These are phyloP conservation scores for Pelosia muscerda DNA, from an alignment of 2,888 invertebrate species.

Conservation along the genomic window DNA sequence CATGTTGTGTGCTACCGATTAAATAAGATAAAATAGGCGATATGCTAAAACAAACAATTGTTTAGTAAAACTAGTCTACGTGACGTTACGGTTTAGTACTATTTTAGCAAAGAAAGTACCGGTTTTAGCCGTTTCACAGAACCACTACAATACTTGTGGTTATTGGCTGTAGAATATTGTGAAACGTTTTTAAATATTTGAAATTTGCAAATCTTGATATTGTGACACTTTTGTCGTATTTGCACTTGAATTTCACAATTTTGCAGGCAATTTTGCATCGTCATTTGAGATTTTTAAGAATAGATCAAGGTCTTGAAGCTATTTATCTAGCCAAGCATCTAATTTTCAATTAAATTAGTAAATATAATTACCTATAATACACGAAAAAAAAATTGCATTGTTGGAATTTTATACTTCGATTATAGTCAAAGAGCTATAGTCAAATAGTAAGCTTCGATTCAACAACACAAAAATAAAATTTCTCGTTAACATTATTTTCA, in stretches of 20 bases:
- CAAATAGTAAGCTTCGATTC: background rate
- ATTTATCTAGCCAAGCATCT: background rate
- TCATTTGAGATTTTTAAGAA: background rate
- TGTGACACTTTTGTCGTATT: slow-evolving; percentile 15
- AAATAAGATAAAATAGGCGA: slow-evolving; percentile 35
- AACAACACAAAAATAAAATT: background rate
- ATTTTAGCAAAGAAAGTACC: slow-evolving; percentile 42
- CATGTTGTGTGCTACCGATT: slow-evolving; percentile 35
- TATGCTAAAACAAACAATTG: slow-evolving; percentile 35
- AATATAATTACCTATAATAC: slow-evolving; percentile 22
- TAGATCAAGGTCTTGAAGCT: background rate
- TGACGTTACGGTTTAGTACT: slow-evolving; percentile 40
- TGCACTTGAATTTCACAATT: slow-evolving; percentile 17
- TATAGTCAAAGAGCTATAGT: background rate
- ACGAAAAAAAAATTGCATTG: slow-evolving; percentile 1
- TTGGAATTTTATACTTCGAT: background rate
- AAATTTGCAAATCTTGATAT: slow-evolving; percentile 11
- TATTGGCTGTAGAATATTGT: slow-evolving; percentile 1
- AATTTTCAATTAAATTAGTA: background rate
- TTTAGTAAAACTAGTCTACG: slow-evolving; percentile 49
- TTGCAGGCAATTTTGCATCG: slow-evolving; percentile 10
- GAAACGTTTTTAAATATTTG: background rate
- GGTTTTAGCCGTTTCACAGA: slow-evolving; percentile 14
- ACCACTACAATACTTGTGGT: background rate
- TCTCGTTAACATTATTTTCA: slow-evolving; percentile 10